These are phyloP conservation scores for Anneissia japonica DNA, from an alignment of 35 echinoderm and acorn worm species.

Conservation along the genomic window DNA sequence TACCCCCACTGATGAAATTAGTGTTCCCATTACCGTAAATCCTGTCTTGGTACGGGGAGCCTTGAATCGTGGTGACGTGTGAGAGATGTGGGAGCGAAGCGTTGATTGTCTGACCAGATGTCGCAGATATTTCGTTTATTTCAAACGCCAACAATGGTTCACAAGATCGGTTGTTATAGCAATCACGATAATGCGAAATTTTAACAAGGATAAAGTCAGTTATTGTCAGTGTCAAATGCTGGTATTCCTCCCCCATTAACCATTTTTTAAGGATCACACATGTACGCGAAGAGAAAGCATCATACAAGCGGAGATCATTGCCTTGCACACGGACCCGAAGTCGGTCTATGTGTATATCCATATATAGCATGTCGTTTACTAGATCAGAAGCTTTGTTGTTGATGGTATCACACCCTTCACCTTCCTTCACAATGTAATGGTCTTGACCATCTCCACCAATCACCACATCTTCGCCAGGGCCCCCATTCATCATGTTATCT, in stretches of 20 bases:
- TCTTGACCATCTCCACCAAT: conserved; percentile 3
- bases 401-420: neutral
- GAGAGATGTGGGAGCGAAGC: neutral
- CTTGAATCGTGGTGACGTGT: neutral
- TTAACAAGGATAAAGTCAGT: neutral
- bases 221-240: neutral
- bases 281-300: neutral
- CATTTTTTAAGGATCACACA: neutral
- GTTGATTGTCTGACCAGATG: neutral
- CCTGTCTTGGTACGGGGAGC: neutral
- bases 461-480: neutral
- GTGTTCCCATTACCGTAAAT: neutral
- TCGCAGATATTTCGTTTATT: neutral
- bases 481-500: conserved; percentile 1
- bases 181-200: neutral
- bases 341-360: neutral
- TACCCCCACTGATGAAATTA: neutral
- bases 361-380: neutral
- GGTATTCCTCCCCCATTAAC: neutral
- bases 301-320: neutral
- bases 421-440: conserved; percentile 1
- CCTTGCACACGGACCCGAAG: neutral
- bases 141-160: neutral
- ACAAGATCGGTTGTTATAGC: neutral
- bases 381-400: neutral